phyloP scores from a whole-genome alignment of 2,797 vertebrate species.

The Sparidentex hasta region DNA sequence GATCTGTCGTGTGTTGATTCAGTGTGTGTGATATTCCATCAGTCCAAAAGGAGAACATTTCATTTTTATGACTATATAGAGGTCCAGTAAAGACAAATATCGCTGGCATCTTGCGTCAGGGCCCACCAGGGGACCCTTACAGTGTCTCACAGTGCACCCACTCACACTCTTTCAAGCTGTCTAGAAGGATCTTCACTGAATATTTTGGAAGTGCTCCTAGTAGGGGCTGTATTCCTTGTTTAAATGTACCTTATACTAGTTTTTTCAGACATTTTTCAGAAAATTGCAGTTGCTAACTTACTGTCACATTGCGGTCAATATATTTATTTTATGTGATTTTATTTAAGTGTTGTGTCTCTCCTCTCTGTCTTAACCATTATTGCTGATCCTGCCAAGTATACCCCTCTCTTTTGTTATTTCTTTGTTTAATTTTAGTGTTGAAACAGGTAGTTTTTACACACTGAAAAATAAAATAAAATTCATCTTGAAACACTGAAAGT shows the following conservation, averaged over 20 bases:
- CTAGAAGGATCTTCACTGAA: background rate
- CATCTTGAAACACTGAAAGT: no score
- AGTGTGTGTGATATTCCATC: conserved; percentile 10
- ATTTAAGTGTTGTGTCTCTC: background rate
- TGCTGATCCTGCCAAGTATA: background rate
- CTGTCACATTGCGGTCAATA: background rate
- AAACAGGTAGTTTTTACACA: conserved; percentile 1
- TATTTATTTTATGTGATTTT: background rate
- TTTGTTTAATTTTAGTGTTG: no score
- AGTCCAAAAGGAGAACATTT: background rate
- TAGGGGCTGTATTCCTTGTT: background rate
- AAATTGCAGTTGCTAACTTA: background rate
- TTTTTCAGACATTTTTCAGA: conserved; percentile 3
- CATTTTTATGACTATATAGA: conserved; percentile 2
- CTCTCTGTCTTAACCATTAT: conserved; percentile 31
- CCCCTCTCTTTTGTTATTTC: no score
- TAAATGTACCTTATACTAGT: background rate
- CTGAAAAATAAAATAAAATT: background rate
- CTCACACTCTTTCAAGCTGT: background rate
- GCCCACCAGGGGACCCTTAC: background rate
- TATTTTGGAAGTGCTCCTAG: background rate
- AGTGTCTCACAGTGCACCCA: background rate
- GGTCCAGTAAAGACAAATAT: background rate
- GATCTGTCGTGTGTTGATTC: background rate
- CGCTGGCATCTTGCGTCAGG: background rate